Conservation (phyloP, 2,888 invertebrate species). For the Acanthococcus lagerstroemiae region DNA sequence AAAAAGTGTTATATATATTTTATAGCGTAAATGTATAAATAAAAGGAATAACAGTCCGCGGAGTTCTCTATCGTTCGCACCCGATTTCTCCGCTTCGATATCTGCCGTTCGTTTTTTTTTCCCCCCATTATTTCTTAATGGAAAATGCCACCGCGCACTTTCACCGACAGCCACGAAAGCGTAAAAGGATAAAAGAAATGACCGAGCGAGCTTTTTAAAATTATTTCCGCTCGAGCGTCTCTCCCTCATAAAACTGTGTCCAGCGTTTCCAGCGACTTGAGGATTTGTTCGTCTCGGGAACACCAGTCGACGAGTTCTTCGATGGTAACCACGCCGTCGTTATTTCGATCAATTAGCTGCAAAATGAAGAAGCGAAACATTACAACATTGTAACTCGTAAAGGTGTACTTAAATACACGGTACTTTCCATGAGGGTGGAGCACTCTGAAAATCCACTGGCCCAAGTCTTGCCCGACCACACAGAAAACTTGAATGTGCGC, state of each 20-base stretch:
- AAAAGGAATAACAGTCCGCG: too few relatives aligned
- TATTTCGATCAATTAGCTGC: conserved; percentile 68
- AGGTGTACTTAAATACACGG: too few relatives aligned
- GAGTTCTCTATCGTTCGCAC: too few relatives aligned
- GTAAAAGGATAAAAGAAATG: conserved; percentile 16
- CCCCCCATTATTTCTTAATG: conserved; percentile 5
- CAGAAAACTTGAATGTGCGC: too few relatives aligned
- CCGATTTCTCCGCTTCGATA: too few relatives aligned
- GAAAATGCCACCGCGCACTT: conserved; percentile 6
- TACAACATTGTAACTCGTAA: too few relatives aligned
- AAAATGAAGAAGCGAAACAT: conserved; percentile 26
- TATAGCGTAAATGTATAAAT: too few relatives aligned
- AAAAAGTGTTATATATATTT: too few relatives aligned
- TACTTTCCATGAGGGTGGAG: too few relatives aligned
- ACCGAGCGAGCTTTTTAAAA: conserved; percentile 5
- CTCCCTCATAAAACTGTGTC: conserved; percentile 62
- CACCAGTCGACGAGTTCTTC: conserved; percentile 73
- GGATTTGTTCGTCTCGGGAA: conserved; percentile 58
- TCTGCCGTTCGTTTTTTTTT: not conserved
- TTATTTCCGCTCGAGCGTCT: conserved; percentile 10
- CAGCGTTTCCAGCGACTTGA: conserved; percentile 58
- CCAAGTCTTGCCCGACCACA: too few relatives aligned
- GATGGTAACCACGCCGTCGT: conserved; percentile 68
- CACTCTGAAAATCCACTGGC: too few relatives aligned
- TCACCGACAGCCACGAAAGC: conserved; percentile 9